Base-by-base conservation (phyloP, 2,888 invertebrate genomes). In the Metacarcinus magister region DNA sequence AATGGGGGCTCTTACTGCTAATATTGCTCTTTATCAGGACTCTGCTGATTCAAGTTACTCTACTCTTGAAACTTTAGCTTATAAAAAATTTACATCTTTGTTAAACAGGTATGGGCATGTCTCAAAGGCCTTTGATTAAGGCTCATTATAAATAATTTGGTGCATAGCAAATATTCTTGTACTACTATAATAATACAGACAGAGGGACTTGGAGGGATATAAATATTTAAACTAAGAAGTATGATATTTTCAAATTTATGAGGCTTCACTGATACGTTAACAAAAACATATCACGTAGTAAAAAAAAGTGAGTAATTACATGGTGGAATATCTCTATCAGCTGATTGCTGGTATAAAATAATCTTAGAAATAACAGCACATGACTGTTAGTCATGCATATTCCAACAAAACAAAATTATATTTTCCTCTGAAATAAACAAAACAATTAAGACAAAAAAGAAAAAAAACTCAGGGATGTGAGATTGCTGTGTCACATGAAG, bases 221-320 rank as follows among this genome's bases (percentile, higher is more conserved):
- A 87, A 39, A 16, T 32, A 87, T 87, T 87, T 87, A 87, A 87
- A 87, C 87, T 87, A 87, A 19, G 39, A 87, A 39, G 16, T 82
- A 39, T n/a, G 87, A 87, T 32, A 39, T 32, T 87, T 87, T 87
- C 87, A 87, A 39, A 87, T 87, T 87, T 87, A 87, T 87, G 39
- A 87, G 87, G 87, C n/a, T n/a, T 82, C 75, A 82, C 28, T 87
- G 87, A 39, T 39, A 39, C 39, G 39, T 39, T 60, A 60, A 87
- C 87, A 87, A 87, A 75, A 87, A 87, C 87, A 87, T 3, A 39
- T 87, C 2, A 87, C 32, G 54, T n/a, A 32, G 39, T 2, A 39
- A 87, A 8, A 39, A 87, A 87, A 4, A 16, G 19, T 39, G 87
- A 87, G 19, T 87, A 16, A 87, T n/a, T 87, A 87, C 87, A 87